phyloP scores from a whole-genome alignment of 1,140 invertebrate species.

The Macrosteles quadrilineatus region DNA sequence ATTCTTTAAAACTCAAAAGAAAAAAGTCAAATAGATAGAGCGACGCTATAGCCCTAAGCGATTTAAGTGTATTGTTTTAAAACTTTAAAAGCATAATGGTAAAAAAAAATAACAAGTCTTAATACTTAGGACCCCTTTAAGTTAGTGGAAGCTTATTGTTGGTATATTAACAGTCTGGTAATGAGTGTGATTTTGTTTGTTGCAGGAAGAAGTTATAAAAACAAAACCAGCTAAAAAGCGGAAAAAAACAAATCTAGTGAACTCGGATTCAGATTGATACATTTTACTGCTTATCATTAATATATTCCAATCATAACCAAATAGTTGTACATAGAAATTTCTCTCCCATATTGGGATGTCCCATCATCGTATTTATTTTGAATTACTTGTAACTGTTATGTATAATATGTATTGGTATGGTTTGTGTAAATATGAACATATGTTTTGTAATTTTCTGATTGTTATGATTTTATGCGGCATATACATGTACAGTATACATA shows the following conservation, averaged over 20 bases:
- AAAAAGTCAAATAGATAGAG: too few relatives aligned
- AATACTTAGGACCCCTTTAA: too few relatives aligned
- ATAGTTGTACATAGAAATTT: slow-evolving; percentile 5
- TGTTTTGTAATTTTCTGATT: slow-evolving; percentile 9
- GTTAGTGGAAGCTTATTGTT: too few relatives aligned
- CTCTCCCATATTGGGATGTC: slow-evolving; percentile 7
- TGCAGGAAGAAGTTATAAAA: slow-evolving; percentile 81
- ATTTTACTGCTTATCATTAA: background rate
- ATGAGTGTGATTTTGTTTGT: slow-evolving; percentile 37
- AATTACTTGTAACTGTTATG: background rate
- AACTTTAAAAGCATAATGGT: too few relatives aligned
- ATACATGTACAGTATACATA: too few relatives aligned
- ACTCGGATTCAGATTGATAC: slow-evolving; percentile 77
- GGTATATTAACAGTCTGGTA: slow-evolving; percentile 22
- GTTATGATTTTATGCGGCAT: background rate
- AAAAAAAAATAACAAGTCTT: too few relatives aligned
- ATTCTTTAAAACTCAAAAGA: too few relatives aligned
- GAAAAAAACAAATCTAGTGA: slow-evolving; percentile 72
- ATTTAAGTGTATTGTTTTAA: too few relatives aligned
- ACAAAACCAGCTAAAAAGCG: slow-evolving; percentile 82
- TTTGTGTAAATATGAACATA: slow-evolving; percentile 17
- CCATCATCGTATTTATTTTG: slow-evolving; percentile 6
- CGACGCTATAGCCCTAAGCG: too few relatives aligned
- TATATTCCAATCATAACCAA: slow-evolving; percentile 3
- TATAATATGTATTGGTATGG: slow-evolving; percentile 1